Evolutionary conservation across 2,888 invertebrate species (phyloP).

Genomic region (Tiphia femorata): DNA sequence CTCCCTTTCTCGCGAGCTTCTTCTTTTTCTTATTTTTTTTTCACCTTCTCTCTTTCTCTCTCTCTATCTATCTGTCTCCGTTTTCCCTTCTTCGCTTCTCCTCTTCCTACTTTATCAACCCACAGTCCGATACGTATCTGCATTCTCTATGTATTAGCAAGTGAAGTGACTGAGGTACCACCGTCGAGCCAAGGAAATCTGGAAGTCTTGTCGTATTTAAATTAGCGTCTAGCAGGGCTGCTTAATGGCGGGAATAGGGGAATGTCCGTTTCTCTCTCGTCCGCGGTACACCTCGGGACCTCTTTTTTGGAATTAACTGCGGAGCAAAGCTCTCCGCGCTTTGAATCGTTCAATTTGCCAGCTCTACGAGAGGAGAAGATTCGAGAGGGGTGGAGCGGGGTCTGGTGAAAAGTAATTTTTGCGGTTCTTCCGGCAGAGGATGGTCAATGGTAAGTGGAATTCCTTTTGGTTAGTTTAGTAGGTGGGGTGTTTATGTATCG

Average conservation of each 20-base stretch:
- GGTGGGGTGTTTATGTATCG: no score
- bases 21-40: conserved; percentile 3
- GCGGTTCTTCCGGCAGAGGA: no score
- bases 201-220: conserved; percentile 34
- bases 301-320: background rate
- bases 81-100: background rate
- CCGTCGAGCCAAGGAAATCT: conserved; percentile 24
- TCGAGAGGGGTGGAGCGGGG: no score
- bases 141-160: conserved; percentile 36
- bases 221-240: conserved; percentile 23
- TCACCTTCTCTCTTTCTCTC: conserved; percentile 4
- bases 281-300: conserved; percentile 5
- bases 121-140: conserved; percentile 30
- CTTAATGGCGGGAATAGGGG: conserved; percentile 18
- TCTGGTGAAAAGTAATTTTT: no score
- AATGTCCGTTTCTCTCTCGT: conserved; percentile 17
- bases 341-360: background rate
- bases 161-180: conserved; percentile 25
- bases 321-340: no score
- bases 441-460: no score
- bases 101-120: background rate
- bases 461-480: no score
- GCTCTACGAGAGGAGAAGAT: no score
- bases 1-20: conserved; percentile 21
- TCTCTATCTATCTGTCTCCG: conserved; percentile 13